Conservation (phyloP, 2,113 vertebrate genomes). For the Hippoglossus stenolepis region DNA sequence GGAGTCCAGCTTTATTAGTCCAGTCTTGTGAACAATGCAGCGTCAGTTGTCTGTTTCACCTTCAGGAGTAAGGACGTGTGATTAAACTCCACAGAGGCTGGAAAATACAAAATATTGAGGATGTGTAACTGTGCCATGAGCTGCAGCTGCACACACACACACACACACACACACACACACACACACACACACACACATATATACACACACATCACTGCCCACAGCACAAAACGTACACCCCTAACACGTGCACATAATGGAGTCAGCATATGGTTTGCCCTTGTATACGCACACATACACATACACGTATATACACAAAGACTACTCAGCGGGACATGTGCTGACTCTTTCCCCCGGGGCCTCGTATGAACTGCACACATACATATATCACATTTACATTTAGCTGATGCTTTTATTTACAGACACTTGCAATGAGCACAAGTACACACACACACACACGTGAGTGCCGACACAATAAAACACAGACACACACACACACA, state of each 20-base stretch:
- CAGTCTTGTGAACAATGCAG: neutral
- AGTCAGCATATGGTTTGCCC: slow-evolving; percentile 20
- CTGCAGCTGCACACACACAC: neutral
- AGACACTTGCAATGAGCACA: neutral
- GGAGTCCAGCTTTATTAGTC: too few species aligned
- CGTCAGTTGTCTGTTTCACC: neutral
- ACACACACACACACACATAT: neutral
- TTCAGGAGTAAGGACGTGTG: neutral
- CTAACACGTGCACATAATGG: slow-evolving; percentile 11
- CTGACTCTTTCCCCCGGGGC: slow-evolving; percentile 37
- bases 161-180: slow-evolving; percentile 4
- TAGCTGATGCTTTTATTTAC: slow-evolving; percentile 54
- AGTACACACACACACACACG: neutral
- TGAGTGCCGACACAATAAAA: neutral
- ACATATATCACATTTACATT: slow-evolving; percentile 58
- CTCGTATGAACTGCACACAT: slow-evolving; percentile 7
- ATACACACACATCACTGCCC: slow-evolving; percentile 3
- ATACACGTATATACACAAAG: neutral
- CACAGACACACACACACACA: slow-evolving; percentile 5
- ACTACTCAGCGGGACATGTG: slow-evolving; percentile 13
- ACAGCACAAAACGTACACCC: neutral
- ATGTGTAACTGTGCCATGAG: neutral
- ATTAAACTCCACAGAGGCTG: neutral
- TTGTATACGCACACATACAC: neutral
- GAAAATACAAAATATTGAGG: too few species aligned